phyloP scores from a whole-genome alignment of 2,113 vertebrate species.

The Spheniscus mendiculus region DNA sequence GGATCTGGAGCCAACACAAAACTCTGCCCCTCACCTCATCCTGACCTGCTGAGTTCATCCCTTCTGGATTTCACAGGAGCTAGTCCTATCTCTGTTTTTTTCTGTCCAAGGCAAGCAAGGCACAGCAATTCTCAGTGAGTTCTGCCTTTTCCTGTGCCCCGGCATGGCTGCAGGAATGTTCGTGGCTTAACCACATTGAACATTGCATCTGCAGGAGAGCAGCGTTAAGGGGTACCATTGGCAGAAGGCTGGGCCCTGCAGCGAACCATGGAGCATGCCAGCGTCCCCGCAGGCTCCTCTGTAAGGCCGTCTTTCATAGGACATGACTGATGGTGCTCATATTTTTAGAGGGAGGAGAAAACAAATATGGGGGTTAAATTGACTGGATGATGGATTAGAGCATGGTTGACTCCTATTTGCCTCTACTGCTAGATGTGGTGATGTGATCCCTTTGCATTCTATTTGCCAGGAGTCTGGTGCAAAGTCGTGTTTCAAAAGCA shows the following conservation, averaged over 20 bases:
- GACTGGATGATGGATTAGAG: background rate
- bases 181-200: fast-evolving
- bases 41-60: background rate
- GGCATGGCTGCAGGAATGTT: fast-evolving
- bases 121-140: fast-evolving
- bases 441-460: background rate
- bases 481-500: background rate
- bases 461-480: background rate
- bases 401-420: fast-evolving
- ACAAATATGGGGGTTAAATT: background rate
- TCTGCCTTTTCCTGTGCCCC: background rate
- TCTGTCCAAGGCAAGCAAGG: background rate
- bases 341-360: background rate
- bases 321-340: background rate
- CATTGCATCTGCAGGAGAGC: background rate
- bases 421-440: fast-evolving
- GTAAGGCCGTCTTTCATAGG: background rate
- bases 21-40: background rate
- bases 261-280: background rate
- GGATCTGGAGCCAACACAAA: background rate
- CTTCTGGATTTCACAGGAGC: background rate
- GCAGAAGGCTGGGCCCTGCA: background rate
- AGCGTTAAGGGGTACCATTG: background rate
- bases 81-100: background rate
- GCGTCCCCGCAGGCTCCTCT: background rate